These are phyloP conservation scores for Eugnorisma glareosa DNA, from an alignment of 2,888 invertebrate species.

Conservation along the genomic window DNA sequence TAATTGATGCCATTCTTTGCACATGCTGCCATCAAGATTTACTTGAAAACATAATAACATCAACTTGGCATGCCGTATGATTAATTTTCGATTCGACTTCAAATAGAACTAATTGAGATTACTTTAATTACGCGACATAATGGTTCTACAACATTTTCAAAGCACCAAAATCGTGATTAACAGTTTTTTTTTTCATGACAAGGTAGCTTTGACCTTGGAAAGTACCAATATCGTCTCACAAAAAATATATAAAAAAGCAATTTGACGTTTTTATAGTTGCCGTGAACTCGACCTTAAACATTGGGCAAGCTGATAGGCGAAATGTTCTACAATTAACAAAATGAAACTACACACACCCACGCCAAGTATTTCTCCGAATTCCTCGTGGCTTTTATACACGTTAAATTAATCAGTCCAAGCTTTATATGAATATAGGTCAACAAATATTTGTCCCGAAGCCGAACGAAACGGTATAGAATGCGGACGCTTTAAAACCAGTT, in stretches of 20 bases:
- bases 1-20: not conserved
- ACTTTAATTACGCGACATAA: conserved; percentile 2
- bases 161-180: conserved; percentile 40
- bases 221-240: conserved; percentile 35
- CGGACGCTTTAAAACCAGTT: conserved; percentile 43
- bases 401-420: not conserved
- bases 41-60: not conserved
- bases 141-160: not conserved
- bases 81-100: not conserved
- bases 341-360: conserved; percentile 15
- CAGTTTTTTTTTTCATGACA: conserved; percentile 29
- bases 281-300: conserved; percentile 64
- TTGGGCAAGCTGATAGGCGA: conserved; percentile 34
- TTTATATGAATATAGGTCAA: conserved; percentile 42
- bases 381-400: not conserved
- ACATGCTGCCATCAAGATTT: not conserved
- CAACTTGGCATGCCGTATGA: not conserved
- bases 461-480: conserved; percentile 28
- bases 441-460: conserved; percentile 41
- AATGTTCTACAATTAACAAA: conserved; percentile 50
- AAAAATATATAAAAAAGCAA: conserved; percentile 43
- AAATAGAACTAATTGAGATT: conserved; percentile 5
- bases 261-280: conserved; percentile 61
- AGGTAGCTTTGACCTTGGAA: conserved; percentile 53
- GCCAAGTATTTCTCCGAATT: conserved; percentile 10